Percentiles rank a stretch among this genome's conserved stretches.
phyloP scores from a whole-genome alignment of 2,888 invertebrate species.

The Trypoxylon attenuatum region DNA sequence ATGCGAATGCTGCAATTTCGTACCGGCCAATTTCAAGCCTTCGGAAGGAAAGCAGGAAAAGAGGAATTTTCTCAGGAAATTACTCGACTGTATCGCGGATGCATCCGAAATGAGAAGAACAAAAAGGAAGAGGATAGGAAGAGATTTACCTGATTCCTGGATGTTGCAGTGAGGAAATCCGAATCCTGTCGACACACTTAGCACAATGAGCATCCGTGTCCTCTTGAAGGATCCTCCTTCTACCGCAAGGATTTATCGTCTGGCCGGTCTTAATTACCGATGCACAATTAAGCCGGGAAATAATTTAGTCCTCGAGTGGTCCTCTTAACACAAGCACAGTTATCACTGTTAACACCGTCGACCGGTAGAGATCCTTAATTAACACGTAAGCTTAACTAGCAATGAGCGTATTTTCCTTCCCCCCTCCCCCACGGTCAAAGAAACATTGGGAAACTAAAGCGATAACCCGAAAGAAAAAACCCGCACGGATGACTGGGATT shows the following conservation, averaged over 20 bases:
- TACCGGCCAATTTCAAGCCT: no score
- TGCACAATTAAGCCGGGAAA: conserved; percentile 30
- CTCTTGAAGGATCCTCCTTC: background rate
- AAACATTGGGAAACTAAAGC: background rate
- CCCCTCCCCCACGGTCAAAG: background rate
- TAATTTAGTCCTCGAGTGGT: conserved; percentile 26
- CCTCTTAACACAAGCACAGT: conserved; percentile 5
- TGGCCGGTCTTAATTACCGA: conserved; percentile 21
- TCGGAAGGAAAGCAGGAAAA: no score
- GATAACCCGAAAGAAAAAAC: background rate
- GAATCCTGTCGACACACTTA: background rate
- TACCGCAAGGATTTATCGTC: conserved; percentile 24
- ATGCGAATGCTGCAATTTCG: no score
- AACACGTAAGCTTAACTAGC: conserved; percentile 8
- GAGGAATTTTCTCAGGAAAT: no score
- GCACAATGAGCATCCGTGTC: background rate
- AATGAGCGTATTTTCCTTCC: conserved; percentile 10
- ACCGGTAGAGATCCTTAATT: conserved; percentile 20
- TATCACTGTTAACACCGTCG: conserved; percentile 2
- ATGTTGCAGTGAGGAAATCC: background rate
- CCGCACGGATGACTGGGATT: background rate
- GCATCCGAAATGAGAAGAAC: background rate
- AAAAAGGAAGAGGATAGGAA: background rate
- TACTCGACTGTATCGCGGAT: no score
- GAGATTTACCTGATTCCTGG: conserved; percentile 4